Conservation (phyloP, 2,113 vertebrate genomes). For the Dasyprocta punctata region DNA sequence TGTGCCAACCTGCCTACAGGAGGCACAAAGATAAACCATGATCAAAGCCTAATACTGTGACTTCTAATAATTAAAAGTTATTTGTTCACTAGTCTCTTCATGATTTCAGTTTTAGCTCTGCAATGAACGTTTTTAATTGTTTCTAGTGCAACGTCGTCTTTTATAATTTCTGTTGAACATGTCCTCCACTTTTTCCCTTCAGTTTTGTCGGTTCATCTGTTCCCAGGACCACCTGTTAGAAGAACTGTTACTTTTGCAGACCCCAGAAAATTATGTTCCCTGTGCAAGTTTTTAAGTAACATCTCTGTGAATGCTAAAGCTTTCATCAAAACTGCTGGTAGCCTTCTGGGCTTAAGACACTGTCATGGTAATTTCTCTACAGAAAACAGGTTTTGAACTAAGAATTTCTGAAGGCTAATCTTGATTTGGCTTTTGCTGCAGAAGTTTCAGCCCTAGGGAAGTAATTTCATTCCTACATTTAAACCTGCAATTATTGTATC, state of each 20-base stretch:
- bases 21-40: not conserved
- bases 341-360: not conserved
- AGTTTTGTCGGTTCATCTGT: not conserved
- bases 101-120: conserved; percentile 2
- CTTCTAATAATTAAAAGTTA: not conserved
- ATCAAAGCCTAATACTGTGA: not conserved
- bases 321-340: not conserved
- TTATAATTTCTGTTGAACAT: not conserved
- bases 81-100: not conserved
- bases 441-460: not conserved
- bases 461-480: not conserved
- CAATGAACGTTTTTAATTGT: not conserved
- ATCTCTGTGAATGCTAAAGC: not conserved
- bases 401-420: not conserved
- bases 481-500: conserved; percentile 16
- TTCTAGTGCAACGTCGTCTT: not conserved
- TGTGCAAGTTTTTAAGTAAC: not conserved
- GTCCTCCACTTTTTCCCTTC: not conserved
- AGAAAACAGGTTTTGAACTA: conserved; percentile 13
- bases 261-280: not conserved
- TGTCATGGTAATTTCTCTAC: not conserved
- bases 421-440: conserved; percentile 32
- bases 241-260: not conserved
- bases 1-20: not conserved
- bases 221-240: not conserved